phyloP scores from a whole-genome alignment of 2,797 vertebrate species.

The Orientallactaga sibirica region DNA sequence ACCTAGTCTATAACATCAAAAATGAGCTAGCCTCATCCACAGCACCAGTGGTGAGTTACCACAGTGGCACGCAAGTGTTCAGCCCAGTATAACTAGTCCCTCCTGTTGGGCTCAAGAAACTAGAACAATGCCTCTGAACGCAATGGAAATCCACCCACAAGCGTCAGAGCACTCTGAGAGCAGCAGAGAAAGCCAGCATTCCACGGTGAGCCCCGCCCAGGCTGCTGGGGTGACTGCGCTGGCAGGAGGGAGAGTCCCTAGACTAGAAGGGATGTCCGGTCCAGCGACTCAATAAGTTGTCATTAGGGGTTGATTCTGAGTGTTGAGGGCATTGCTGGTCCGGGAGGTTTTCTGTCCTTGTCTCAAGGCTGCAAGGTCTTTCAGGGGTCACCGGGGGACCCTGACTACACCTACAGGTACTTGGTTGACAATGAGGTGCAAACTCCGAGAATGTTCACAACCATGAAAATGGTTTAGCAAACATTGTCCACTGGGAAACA shows the following conservation, averaged over 20 bases:
- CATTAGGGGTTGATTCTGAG: not conserved
- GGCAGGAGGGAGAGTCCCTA: rapidly evolving
- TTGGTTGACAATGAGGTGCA: not conserved
- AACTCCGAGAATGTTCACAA: not conserved
- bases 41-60: too few species aligned
- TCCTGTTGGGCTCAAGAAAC: too few species aligned
- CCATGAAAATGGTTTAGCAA: rapidly evolving
- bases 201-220: not conserved
- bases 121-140: not conserved
- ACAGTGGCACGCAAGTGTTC: not conserved
- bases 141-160: not conserved
- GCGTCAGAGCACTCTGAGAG: rapidly evolving
- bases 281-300: not conserved
- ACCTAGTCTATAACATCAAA: too few species aligned
- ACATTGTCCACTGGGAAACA: rapidly evolving
- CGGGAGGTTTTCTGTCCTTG: too few species aligned
- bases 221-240: rapidly evolving
- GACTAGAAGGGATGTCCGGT: too few species aligned
- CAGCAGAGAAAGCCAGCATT: too few species aligned
- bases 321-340: too few species aligned
- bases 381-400: not conserved
- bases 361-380: not conserved
- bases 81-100: too few species aligned
- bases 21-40: too few species aligned
- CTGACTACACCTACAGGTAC: rapidly evolving